Percentiles rank a stretch among this genome's conserved stretches.
These are phyloP conservation scores for Lysiphlebus fabarum DNA, from an alignment of 1,140 invertebrate genomes.

Conservation along the genomic window DNA sequence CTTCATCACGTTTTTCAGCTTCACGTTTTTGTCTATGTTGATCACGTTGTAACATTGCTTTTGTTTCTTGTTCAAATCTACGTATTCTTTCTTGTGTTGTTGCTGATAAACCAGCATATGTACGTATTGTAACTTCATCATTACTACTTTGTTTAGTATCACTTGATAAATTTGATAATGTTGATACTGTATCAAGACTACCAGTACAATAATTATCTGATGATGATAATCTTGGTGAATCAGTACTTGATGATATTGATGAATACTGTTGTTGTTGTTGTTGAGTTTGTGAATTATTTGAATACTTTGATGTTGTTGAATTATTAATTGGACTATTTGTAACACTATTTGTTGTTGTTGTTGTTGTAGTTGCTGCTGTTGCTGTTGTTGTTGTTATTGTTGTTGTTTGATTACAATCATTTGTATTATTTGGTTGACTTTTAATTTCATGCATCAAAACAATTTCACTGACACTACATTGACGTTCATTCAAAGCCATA, in stretches of 20 bases:
- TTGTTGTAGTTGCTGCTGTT: too few relatives aligned
- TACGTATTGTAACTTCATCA: conserved; percentile 57
- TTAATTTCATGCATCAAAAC: conserved; percentile 51
- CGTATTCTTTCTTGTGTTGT: conserved; percentile 64
- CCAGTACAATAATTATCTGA: conserved; percentile 28
- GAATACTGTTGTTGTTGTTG: conserved; percentile 24
- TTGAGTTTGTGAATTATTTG: conserved; percentile 21
- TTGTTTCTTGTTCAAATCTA: conserved; percentile 70
- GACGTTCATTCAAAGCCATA: conserved; percentile 48
- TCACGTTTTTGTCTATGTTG: conserved; percentile 47
- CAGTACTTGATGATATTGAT: conserved; percentile 25
- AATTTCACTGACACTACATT: conserved; percentile 51
- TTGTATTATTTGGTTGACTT: conserved; percentile 31
- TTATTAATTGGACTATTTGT: conserved; percentile 27
- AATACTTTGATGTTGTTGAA: conserved; percentile 33
- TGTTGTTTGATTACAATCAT: conserved; percentile 4
- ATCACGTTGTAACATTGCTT: conserved; percentile 65
- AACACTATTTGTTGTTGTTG: conserved; percentile 9
- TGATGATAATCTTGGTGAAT: conserved; percentile 33
- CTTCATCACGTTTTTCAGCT: conserved; percentile 55
- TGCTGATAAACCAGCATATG: conserved; percentile 60
- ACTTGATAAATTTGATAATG: conserved; percentile 42
- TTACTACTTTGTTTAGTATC: conserved; percentile 45
- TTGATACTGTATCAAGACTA: conserved; percentile 41
- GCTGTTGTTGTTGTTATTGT: too few relatives aligned